phyloP scores from a whole-genome alignment of 1,140 invertebrate genomes.

The Hycleus cichorii region DNA sequence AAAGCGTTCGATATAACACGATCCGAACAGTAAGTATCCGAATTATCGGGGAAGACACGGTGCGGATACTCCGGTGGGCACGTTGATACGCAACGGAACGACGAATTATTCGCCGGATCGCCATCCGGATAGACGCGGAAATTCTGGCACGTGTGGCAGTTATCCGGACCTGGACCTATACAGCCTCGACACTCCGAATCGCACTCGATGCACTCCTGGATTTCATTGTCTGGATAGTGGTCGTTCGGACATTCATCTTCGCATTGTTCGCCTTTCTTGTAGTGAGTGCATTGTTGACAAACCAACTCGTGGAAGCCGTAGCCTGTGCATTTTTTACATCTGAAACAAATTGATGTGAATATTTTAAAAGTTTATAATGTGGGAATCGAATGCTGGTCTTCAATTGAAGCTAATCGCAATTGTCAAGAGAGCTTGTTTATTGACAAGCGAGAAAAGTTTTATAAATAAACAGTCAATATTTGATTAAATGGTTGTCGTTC shows the following conservation, averaged over 20 bases:
- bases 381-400: no score
- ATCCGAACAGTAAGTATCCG: constrained; percentile 74
- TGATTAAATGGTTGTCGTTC: no score
- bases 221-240: constrained; percentile 69
- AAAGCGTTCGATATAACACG: constrained; percentile 40
- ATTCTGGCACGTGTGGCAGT: constrained; percentile 80
- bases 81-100: constrained; percentile 78
- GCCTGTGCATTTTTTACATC: constrained; percentile 78
- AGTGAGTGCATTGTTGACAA: constrained; percentile 78
- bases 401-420: no score
- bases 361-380: no score
- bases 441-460: no score
- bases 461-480: no score
- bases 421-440: neutral
- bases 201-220: constrained; percentile 70
- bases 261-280: constrained; percentile 81
- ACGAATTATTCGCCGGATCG: constrained; percentile 49
- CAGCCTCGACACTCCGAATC: constrained; percentile 78
- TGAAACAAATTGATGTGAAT: neutral
- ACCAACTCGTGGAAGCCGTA: constrained; percentile 80
- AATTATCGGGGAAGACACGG: constrained; percentile 66
- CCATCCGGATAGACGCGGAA: constrained; percentile 69
- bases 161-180: constrained; percentile 62
- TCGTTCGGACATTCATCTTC: constrained; percentile 83
- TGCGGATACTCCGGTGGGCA: constrained; percentile 75